These are phyloP conservation scores for Gryon sp. DNA, from an alignment of 1,140 invertebrate species.

Conservation along the genomic window DNA sequence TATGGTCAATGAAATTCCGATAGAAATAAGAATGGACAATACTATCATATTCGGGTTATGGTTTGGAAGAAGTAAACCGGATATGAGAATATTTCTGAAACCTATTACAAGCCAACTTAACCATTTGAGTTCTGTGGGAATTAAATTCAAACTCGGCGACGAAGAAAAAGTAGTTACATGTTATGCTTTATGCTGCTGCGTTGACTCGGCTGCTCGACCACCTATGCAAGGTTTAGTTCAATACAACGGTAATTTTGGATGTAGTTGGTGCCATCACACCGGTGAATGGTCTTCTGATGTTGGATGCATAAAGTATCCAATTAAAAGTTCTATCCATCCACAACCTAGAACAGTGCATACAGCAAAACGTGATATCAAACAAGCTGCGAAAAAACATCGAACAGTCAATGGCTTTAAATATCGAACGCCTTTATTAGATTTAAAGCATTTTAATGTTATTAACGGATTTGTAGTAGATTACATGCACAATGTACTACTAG, in stretches of 20 bases:
- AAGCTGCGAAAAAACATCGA: not conserved
- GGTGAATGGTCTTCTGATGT: constrained; percentile 7
- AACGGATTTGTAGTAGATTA: constrained; percentile 13
- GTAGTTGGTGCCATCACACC: constrained; percentile 3
- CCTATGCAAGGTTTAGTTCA: constrained; percentile 19
- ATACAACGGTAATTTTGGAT: constrained; percentile 20
- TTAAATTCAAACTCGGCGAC: too few species aligned
- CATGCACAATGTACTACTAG: constrained; percentile 18
- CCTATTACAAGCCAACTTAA: constrained; percentile 14
- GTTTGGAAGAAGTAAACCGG: constrained; percentile 34
- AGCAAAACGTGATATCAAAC: not conserved
- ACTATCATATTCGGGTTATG: constrained; percentile 12
- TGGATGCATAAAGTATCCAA: constrained; percentile 23
- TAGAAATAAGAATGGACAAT: constrained; percentile 1
- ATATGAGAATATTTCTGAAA: constrained; percentile 24
- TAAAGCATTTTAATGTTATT: constrained; percentile 17
- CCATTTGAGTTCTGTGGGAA: not conserved
- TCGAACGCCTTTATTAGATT: not conserved
- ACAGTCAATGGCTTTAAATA: constrained; percentile 6
- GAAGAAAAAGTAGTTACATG: not conserved
- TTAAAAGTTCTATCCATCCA: not conserved
- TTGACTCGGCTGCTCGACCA: constrained; percentile 9
- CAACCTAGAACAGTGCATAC: not conserved
- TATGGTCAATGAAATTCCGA: constrained; percentile 35
- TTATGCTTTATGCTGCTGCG: not conserved